Evolutionary conservation across 1,140 invertebrate species (phyloP).

Genomic region (Aleiodes sp.): DNA sequence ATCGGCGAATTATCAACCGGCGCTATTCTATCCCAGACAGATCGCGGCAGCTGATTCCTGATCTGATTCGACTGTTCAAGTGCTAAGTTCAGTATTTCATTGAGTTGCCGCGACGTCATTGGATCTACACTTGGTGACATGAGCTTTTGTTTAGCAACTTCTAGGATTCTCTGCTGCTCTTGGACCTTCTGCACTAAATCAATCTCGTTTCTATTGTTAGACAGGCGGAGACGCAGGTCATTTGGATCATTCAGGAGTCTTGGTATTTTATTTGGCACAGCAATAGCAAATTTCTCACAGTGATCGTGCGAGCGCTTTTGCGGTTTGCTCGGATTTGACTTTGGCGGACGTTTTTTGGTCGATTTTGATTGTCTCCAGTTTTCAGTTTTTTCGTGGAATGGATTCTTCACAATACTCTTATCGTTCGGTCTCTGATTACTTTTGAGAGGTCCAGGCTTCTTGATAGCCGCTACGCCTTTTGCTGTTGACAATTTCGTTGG

Average conservation of each 20-base stretch:
- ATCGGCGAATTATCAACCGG: conserved; percentile 42
- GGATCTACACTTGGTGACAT: conserved; percentile 44
- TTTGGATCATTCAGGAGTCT: conserved; percentile 21
- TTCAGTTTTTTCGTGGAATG: conserved; percentile 32
- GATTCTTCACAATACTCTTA: conserved; percentile 29
- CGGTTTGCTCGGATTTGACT: conserved; percentile 19
- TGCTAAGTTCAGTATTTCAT: conserved; percentile 58
- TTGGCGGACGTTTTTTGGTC: conserved; percentile 15
- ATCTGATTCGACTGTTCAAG: conserved; percentile 60
- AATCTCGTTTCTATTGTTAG: conserved; percentile 44
- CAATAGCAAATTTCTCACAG: conserved; percentile 36
- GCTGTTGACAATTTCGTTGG: conserved; percentile 30
- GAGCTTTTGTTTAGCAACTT: conserved; percentile 57
- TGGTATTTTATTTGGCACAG: neutral
- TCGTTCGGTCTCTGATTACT: too few species aligned
- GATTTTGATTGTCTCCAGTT: conserved; percentile 45
- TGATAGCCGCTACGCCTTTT: too few species aligned
- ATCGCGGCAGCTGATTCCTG: conserved; percentile 55
- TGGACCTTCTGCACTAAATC: conserved; percentile 54
- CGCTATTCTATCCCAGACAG: conserved; percentile 63
- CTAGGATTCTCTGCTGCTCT: conserved; percentile 57
- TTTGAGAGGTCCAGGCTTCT: too few species aligned
- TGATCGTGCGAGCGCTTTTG: conserved; percentile 27
- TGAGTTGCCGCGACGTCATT: conserved; percentile 56
- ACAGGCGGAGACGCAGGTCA: conserved; percentile 54